Evolutionary conservation across 2,888 invertebrate species (phyloP).

Genomic region (Pristionchus japonicus): DNA sequence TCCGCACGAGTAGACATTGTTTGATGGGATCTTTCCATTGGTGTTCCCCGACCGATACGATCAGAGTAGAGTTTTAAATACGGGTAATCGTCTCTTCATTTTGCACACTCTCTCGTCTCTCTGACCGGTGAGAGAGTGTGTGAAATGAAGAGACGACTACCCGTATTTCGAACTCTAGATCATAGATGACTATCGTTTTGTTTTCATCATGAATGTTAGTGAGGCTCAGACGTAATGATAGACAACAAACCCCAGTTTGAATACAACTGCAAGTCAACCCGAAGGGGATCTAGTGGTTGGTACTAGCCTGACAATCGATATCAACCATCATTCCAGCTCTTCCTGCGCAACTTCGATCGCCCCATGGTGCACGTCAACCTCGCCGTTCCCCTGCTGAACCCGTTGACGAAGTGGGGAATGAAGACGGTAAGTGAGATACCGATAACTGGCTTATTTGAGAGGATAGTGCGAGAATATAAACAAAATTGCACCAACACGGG

Average conservation of each 20-base stretch:
- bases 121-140: no score
- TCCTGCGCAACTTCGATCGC: slow-evolving; percentile 34
- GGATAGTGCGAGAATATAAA: neutral
- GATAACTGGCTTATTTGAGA: neutral
- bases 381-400: slow-evolving; percentile 17
- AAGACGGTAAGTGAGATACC: neutral
- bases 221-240: neutral
- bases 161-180: no score
- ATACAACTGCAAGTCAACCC: neutral
- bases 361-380: slow-evolving; percentile 7
- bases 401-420: neutral
- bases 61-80: no score
- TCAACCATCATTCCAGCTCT: no score
- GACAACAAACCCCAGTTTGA: neutral
- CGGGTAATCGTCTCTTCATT: no score
- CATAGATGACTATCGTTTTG: no score
- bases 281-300: no score
- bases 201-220: neutral
- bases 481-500: neutral
- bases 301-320: no score
- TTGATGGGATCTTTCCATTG: neutral
- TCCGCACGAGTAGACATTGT: neutral
- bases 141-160: no score
- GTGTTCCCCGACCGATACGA: neutral
- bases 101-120: no score